phyloP scores from a whole-genome alignment of 2,888 invertebrate species.

The Linyphia triangularis region DNA sequence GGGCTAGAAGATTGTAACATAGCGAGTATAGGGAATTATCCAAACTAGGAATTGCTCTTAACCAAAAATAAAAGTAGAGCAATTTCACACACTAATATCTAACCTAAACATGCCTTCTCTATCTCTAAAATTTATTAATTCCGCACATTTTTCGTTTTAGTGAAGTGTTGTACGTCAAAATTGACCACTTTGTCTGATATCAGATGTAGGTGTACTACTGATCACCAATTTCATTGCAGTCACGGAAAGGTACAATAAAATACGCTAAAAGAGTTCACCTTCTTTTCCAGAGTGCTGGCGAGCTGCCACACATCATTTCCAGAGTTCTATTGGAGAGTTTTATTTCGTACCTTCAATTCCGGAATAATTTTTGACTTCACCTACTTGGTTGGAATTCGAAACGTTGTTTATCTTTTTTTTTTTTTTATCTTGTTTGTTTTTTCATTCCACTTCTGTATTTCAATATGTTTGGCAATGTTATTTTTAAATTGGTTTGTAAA shows the following conservation, averaged over 20 bases:
- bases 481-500: not conserved
- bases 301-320: slow-evolving; percentile 33
- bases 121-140: too few relatives aligned
- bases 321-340: slow-evolving; percentile 3
- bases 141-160: too few relatives aligned
- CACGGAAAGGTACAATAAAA: slow-evolving; percentile 64
- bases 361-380: slow-evolving; percentile 41
- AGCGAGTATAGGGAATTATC: too few relatives aligned
- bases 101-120: too few relatives aligned
- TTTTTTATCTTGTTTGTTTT: too few relatives aligned
- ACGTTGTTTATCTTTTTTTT: not conserved
- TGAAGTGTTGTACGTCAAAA: too few relatives aligned
- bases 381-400: not conserved
- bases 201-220: slow-evolving; percentile 14
- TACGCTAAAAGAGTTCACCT: slow-evolving; percentile 18
- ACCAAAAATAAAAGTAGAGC: too few relatives aligned
- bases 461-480: not conserved
- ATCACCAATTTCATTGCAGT: slow-evolving; percentile 46
- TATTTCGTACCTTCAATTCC: not conserved
- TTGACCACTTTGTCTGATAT: slow-evolving; percentile 13
- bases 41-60: too few relatives aligned
- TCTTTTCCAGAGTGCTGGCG: slow-evolving; percentile 14
- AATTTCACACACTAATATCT: too few relatives aligned
- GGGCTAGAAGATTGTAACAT: too few relatives aligned
- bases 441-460: too few relatives aligned